These are phyloP conservation scores for Volucella inflata DNA, from an alignment of 2,888 invertebrate species.

Conservation along the genomic window DNA sequence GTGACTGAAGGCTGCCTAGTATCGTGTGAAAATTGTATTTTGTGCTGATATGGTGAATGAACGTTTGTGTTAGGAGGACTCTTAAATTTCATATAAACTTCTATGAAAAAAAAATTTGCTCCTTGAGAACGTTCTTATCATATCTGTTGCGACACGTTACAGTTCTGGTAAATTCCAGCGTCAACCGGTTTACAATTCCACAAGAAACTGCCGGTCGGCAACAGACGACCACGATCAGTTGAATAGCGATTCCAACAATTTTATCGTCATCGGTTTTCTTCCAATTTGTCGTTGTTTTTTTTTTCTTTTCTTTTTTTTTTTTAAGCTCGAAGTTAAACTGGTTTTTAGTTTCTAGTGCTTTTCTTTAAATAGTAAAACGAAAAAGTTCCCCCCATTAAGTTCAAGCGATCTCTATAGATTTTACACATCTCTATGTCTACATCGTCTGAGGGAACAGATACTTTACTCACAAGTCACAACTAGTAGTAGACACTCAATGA, in stretches of 20 bases:
- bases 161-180: constrained; percentile 39
- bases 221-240: constrained; percentile 67
- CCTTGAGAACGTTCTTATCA: constrained; percentile 14
- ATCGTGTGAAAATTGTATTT: constrained; percentile 69
- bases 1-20: constrained; percentile 29
- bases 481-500: constrained; percentile 69
- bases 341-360: constrained; percentile 56
- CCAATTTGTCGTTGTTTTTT: too few relatives aligned
- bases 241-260: constrained; percentile 35
- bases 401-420: too few relatives aligned
- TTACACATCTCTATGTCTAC: not conserved
- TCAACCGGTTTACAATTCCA: constrained; percentile 53
- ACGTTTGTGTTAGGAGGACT: not conserved
- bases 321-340: constrained; percentile 52
- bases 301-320: constrained; percentile 30
- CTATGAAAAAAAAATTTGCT: not conserved
- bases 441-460: constrained; percentile 13
- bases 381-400: not conserved
- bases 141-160: constrained; percentile 1
- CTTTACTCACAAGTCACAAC: constrained; percentile 37
- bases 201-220: constrained; percentile 64
- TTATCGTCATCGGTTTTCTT: constrained; percentile 2
- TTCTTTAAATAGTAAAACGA: constrained; percentile 45
- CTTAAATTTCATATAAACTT: constrained; percentile 15
- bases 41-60: constrained; percentile 39